Evolutionary conservation across 2,888 invertebrate genomes (phyloP), one percentile per base, ranked within the genome.

Genomic region (Onchidella celtica): DNA sequence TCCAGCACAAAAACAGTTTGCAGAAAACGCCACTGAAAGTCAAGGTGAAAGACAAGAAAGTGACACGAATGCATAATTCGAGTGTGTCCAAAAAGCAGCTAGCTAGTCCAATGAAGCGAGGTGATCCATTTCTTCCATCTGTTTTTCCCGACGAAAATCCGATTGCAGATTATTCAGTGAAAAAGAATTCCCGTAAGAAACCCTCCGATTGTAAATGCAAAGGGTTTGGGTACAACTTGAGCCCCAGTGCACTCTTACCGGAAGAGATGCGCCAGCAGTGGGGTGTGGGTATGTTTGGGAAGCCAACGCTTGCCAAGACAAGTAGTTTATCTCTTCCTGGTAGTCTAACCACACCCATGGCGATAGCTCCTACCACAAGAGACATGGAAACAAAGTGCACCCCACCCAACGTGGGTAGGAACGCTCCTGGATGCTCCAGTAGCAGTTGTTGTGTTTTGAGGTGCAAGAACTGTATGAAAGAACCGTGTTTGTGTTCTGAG

Each of bases 251-350:
- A 3, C 38, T 81, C 3, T 29, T 81, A 21, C 81, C 81, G 17
- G 81, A 81, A 55, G 81, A 81, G 38, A 81, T 81, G 81, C 61
- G 76, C 21, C 81, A 81, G 34, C 81, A 81, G 59, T 81, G 81
- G 81, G 81, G 81, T 21, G 74, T 55, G 34, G 81, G 81, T 17
- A 61, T 81, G 69, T 81, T 81, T 36, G 81, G 81, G 11, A 81
- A 81, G 47, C 55, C 69, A 4, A 70, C 76, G 4, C 17, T 66
- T 4, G 36, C 65, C 3, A 79, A 40, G 29, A 11, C 73, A 4
- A 73, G 14, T n/a, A 17, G 14, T n/a, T 21, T 61, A 6, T 27
- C 69, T 21, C 57, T 6, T 34, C 34, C 59, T 24, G 3, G 27
- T 2, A 29, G 3, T 29, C 9, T 32, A 29, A 66, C 9, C 32